Evolutionary conservation across 2,797 vertebrate genomes (phyloP).

Genomic region (Tragopan temminckii): DNA sequence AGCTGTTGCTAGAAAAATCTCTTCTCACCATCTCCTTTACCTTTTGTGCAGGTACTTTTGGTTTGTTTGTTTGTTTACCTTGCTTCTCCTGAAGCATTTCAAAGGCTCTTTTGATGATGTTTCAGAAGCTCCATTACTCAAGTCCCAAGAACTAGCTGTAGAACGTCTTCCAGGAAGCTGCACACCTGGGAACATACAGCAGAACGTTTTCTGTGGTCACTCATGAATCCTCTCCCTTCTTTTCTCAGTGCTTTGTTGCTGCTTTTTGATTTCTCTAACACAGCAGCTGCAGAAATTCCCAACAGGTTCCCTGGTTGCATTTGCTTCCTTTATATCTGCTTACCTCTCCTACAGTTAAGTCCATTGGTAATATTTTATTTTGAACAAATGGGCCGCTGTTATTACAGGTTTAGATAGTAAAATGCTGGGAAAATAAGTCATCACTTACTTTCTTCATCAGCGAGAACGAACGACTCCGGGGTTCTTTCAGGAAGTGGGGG

Average conservation of each 20-base stretch:
- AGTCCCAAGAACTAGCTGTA: not conserved
- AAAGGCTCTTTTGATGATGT: slow-evolving; percentile 48
- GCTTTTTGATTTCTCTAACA: slow-evolving; percentile 8
- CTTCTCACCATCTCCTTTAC: not conserved
- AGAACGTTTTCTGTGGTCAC: not conserved
- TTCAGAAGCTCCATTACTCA: slow-evolving; percentile 41
- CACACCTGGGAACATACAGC: slow-evolving; percentile 36
- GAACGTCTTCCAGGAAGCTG: slow-evolving; percentile 44
- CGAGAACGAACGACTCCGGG: slow-evolving; percentile 89
- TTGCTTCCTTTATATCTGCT: not conserved
- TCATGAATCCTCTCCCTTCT: not conserved
- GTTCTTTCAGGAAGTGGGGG: slow-evolving; percentile 93
- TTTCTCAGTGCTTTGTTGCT: not conserved
- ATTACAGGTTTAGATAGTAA: not conserved
- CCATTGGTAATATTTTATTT: not conserved
- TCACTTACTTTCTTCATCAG: slow-evolving; percentile 84
- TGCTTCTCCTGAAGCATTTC: slow-evolving; percentile 82
- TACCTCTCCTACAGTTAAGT: not conserved
- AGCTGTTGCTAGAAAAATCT: not conserved
- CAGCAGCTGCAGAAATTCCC: not conserved
- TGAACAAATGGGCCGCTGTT: not conserved
- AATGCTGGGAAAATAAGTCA: not conserved
- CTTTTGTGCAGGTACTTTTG: not conserved
- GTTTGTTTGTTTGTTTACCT: slow-evolving; percentile 72
- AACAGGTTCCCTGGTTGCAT: not conserved